phyloP scores from a whole-genome alignment of 2,888 invertebrate genomes.

The Belgica antarctica region DNA sequence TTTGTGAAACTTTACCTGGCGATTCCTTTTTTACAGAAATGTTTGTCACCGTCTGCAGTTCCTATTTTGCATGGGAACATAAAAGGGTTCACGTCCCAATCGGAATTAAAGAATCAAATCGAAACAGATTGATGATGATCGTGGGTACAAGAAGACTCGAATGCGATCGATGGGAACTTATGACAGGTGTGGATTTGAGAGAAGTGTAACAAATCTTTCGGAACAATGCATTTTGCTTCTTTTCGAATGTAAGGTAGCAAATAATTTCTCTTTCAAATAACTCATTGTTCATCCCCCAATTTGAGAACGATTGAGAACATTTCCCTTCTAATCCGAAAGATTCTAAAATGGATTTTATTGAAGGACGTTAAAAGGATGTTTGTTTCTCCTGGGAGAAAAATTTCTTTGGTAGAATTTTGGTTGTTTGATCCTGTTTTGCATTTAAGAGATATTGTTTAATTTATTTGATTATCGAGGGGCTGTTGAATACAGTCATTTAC shows the following conservation, averaged over 20 bases:
- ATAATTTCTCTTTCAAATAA: slow-evolving; percentile 28
- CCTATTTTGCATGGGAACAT: slow-evolving; percentile 34
- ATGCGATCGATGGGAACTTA: slow-evolving; percentile 37
- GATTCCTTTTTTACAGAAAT: neutral
- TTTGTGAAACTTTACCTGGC: neutral
- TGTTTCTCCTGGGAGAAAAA: neutral
- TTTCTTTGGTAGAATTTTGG: neutral
- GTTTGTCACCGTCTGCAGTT: too few species aligned
- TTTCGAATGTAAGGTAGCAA: slow-evolving; percentile 26
- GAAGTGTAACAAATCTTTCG: slow-evolving; percentile 28
- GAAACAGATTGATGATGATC: slow-evolving; percentile 34
- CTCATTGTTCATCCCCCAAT: slow-evolving; percentile 33
- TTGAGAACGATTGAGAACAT: neutral
- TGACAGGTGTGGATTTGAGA: slow-evolving; percentile 26
- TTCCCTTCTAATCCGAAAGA: neutral
- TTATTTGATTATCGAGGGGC: too few species aligned
- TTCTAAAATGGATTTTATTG: neutral
- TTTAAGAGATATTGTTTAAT: neutral
- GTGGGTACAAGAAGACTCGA: neutral
- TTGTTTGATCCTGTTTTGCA: slow-evolving; percentile 33
- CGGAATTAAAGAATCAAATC: neutral
- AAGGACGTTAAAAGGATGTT: neutral
- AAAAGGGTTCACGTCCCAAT: slow-evolving; percentile 1
- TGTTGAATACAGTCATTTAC: too few species aligned
- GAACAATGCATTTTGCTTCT: neutral